Base-by-base conservation (phyloP, 2,113 vertebrate genomes). In the Nerophis ophidion region DNA sequence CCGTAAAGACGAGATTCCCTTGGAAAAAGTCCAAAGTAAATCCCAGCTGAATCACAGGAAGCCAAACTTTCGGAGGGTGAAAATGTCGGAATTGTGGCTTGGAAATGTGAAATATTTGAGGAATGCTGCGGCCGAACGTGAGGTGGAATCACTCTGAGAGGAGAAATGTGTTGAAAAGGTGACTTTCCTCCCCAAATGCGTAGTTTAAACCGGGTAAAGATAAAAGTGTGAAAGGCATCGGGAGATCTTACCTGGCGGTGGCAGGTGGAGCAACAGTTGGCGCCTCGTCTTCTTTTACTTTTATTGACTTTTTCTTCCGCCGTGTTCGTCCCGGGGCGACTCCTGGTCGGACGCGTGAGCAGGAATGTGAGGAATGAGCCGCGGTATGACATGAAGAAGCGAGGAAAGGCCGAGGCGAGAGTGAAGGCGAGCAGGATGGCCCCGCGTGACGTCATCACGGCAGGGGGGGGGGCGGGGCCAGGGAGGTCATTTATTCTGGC, bases 281-380 rank as follows among this genome's bases (percentile, higher is more conserved):
- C 12, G 13, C 7, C 6, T 52, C 16, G 66, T 67, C 58, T 19
- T 54, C 10, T 51, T 67, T 59, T 62, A 7, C 64, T 50, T 71
- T 75, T 79, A 63, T 77, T 77, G 36, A 26, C 15, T 49, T 11
- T 8, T 72, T 64, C 73, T 80, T 77, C 26, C 2, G 26, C 26
- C 4, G 26, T 26, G 26, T 84, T 71, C 74, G 82, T 80, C 76
- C 80, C 71, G 76, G 48, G 77, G 86, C 79, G 57, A 85, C 61
- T 79, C 40, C 12, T 44, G 76, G 85, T 82, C 82, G 85, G 86
- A 83, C 84, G 84, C 76, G 82, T 78, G 69, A 86, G 82, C 83
- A 87, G 87, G 90, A 91, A 91, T 91, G 80, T 87, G 75, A 88
- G 88, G 90, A 90, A 91, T 91, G 86, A 84, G 75, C 84, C 77